Conservation (phyloP, 2,797 vertebrate species). For the Myotis daubentonii region DNA sequence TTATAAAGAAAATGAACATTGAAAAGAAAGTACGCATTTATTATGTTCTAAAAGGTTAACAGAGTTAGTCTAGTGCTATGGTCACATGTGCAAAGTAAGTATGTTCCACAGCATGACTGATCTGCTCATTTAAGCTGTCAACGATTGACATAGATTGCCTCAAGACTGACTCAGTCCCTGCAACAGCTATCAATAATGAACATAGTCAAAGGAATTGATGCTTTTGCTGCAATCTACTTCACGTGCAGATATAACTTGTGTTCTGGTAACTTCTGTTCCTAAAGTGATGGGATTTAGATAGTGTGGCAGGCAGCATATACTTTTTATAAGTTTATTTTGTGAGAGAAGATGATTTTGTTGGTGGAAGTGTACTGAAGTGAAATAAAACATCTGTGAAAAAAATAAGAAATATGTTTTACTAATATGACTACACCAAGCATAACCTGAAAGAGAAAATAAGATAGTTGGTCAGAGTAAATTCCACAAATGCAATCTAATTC, state of each 20-base stretch:
- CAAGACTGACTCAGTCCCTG: background rate
- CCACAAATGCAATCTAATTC: background rate
- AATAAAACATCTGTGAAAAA: background rate
- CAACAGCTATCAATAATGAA: background rate
- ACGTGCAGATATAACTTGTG: background rate
- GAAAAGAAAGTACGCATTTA: background rate
- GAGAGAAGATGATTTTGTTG: background rate
- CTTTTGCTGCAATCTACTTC: background rate
- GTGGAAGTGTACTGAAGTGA: background rate
- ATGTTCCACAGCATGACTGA: background rate
- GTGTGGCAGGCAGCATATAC: background rate
- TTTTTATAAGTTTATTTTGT: background rate
- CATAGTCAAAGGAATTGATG: background rate
- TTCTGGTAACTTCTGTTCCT: background rate
- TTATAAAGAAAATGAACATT: background rate
- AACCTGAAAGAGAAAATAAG: background rate
- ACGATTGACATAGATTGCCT: background rate
- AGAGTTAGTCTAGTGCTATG: background rate
- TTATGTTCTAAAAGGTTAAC: background rate
- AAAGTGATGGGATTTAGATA: background rate
- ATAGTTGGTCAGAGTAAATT: background rate
- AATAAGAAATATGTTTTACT: background rate
- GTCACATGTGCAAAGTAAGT: background rate
- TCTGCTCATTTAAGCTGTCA: background rate
- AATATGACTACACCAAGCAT: background rate